Evolutionary conservation across 2,113 vertebrate genomes (phyloP).

Genomic region (Pantherophis guttatus): DNA sequence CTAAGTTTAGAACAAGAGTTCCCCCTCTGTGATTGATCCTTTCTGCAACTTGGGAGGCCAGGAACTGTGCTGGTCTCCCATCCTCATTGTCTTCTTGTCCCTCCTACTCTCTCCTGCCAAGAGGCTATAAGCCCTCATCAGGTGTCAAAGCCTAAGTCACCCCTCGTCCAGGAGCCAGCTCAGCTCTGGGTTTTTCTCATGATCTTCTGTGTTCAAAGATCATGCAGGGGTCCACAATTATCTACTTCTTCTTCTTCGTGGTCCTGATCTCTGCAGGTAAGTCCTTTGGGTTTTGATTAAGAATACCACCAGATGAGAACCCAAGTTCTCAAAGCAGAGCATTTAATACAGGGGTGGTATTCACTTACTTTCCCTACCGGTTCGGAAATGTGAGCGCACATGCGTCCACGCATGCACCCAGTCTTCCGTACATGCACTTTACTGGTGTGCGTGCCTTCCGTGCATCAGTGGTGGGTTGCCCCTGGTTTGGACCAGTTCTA

Average conservation of each 20-base stretch:
- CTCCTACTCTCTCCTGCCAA: background rate
- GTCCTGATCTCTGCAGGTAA: slow-evolving; percentile 8
- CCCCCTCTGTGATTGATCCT: background rate
- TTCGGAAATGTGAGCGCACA: too few species aligned
- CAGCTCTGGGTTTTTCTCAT: too few species aligned
- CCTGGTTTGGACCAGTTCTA: too few species aligned
- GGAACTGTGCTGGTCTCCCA: background rate
- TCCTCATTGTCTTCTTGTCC: background rate
- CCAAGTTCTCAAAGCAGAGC: background rate
- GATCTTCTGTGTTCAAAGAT: background rate
- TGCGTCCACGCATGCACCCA: too few species aligned
- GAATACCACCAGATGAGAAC: background rate
- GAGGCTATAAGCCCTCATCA: background rate
- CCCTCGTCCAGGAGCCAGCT: background rate
- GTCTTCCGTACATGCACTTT: too few species aligned
- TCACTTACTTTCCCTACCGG: too few species aligned
- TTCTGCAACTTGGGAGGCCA: background rate
- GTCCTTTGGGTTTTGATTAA: background rate
- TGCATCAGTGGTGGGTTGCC: too few species aligned
- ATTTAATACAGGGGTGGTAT: background rate
- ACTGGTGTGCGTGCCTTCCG: too few species aligned
- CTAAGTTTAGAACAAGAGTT: background rate
- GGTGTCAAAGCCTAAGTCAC: background rate
- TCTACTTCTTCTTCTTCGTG: background rate
- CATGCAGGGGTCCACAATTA: background rate